phyloP scores from a whole-genome alignment of 2,113 vertebrate genomes.

The Xiphias gladius region DNA sequence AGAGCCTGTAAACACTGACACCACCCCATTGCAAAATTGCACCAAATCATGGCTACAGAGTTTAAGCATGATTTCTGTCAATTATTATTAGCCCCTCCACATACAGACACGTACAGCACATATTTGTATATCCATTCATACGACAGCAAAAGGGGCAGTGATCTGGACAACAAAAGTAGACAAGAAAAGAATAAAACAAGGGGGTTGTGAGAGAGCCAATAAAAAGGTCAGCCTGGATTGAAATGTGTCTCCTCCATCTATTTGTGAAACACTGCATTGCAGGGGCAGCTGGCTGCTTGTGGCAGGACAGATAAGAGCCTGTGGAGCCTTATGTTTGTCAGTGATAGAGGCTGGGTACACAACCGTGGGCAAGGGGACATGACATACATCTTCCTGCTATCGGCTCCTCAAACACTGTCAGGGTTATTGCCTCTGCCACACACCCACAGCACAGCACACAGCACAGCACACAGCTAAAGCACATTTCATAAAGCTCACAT shows the following conservation, averaged over 20 bases:
- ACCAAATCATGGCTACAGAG: slow-evolving; percentile 2
- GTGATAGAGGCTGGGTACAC: slow-evolving; percentile 70
- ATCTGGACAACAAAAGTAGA: slow-evolving; percentile 52
- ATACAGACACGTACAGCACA: background rate
- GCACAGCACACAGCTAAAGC: slow-evolving; percentile 24
- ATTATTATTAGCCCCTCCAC: background rate
- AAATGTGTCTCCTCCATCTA: slow-evolving; percentile 59
- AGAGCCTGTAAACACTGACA: background rate
- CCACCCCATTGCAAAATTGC: background rate
- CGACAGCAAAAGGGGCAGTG: slow-evolving; percentile 19
- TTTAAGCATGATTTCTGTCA: background rate
- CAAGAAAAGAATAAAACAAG: background rate
- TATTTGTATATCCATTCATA: slow-evolving; percentile 2
- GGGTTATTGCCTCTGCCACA: slow-evolving; percentile 50
- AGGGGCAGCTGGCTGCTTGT: slow-evolving; percentile 76
- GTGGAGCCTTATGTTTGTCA: slow-evolving; percentile 65
- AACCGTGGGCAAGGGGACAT: slow-evolving; percentile 52
- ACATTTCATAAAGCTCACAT: slow-evolving; percentile 48
- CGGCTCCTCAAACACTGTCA: slow-evolving; percentile 67
- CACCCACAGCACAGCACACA: slow-evolving; percentile 32
- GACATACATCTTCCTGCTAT: slow-evolving; percentile 68
- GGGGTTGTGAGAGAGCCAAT: slow-evolving; percentile 38
- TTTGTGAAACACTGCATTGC: slow-evolving; percentile 81
- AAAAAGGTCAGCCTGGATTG: slow-evolving; percentile 68
- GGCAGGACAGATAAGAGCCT: slow-evolving; percentile 77